phyloP scores from a whole-genome alignment of 1,140 invertebrate genomes.

The Zeugodacus cucurbitae region DNA sequence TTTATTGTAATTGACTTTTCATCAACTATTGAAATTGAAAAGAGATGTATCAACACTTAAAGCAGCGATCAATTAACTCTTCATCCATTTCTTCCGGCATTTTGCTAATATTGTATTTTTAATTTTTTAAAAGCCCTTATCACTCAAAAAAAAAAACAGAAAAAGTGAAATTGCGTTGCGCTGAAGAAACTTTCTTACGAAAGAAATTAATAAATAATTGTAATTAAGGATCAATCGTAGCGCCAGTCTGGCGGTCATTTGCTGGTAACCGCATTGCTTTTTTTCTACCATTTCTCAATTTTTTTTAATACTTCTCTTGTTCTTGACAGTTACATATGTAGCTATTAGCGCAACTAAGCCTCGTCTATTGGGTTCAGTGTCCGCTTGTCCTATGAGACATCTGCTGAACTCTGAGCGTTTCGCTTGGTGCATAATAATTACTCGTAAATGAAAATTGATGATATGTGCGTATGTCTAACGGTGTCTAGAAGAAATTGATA shows the following conservation, averaged over 20 bases:
- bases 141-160: background rate
- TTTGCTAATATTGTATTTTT: too few species aligned
- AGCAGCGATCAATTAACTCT: too few species aligned
- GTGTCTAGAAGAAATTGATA: background rate
- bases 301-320: background rate
- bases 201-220: background rate
- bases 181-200: too few species aligned
- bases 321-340: background rate
- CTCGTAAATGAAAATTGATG: conserved; percentile 1
- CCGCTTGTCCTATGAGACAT: background rate
- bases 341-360: background rate
- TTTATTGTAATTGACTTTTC: too few species aligned
- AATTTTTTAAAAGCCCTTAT: background rate
- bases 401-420: background rate
- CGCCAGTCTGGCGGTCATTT: background rate
- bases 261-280: background rate
- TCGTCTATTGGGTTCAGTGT: background rate
- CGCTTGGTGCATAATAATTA: background rate
- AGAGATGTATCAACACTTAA: too few species aligned
- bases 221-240: background rate
- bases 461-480: background rate
- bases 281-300: background rate
- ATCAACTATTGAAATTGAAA: too few species aligned
- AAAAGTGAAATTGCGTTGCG: background rate
- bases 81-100: too few species aligned